Conservation (phyloP, 2,797 vertebrate species). For the Bryconaethiops microstoma region DNA sequence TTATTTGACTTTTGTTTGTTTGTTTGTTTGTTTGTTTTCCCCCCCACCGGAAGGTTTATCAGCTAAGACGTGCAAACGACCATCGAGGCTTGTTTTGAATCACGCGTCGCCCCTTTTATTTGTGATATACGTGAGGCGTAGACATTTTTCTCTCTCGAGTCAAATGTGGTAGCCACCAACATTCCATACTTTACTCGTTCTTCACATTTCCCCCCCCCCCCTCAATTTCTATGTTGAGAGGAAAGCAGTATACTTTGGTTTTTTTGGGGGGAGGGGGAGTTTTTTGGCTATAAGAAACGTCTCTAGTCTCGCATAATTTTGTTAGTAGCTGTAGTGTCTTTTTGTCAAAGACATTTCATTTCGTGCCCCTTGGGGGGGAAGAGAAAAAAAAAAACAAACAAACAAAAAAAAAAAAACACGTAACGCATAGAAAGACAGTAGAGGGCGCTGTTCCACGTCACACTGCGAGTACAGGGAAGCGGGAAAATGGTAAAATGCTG, state of each 20-base stretch:
- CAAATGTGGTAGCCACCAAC: slow-evolving; percentile 62
- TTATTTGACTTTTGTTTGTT: slow-evolving; percentile 86
- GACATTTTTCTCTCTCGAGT: slow-evolving; percentile 54
- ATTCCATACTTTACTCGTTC: slow-evolving; percentile 70
- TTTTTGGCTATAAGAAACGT: too few relatives aligned
- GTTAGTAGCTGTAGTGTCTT: background rate
- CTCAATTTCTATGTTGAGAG: slow-evolving; percentile 11
- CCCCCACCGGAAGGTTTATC: slow-evolving; percentile 67
- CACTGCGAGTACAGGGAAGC: slow-evolving; percentile 69
- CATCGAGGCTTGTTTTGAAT: slow-evolving; percentile 67
- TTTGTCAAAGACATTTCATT: too few relatives aligned
- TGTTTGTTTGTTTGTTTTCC: slow-evolving; percentile 59
- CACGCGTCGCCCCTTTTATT: slow-evolving; percentile 58
- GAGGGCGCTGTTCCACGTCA: slow-evolving; percentile 81
- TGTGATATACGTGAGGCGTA: slow-evolving; percentile 58
- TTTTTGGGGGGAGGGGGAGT: too few relatives aligned
- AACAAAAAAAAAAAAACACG: too few relatives aligned
- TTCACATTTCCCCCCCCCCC: slow-evolving; percentile 52
- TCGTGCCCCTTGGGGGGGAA: background rate
- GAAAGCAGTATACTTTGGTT: too few relatives aligned
- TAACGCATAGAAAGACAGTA: slow-evolving; percentile 45
- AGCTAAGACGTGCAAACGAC: slow-evolving; percentile 72
- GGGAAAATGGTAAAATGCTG: slow-evolving; percentile 80
- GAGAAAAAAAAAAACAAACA: slow-evolving; percentile 10
- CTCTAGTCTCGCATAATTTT: background rate